Conservation (phyloP, 1,140 invertebrate species). For the Rhynchophorus ferrugineus region DNA sequence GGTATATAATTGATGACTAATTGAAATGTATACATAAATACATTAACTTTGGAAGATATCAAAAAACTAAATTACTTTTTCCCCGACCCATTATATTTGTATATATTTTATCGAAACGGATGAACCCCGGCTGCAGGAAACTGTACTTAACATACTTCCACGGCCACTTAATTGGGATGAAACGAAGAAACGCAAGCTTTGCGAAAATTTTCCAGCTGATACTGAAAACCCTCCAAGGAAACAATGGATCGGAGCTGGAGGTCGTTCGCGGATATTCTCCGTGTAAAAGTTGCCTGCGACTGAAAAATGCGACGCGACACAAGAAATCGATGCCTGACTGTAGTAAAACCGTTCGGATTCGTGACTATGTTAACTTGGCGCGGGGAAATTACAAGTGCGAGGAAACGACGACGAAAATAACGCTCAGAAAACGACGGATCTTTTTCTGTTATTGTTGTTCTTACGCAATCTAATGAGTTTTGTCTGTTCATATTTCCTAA, state of each 20-base stretch:
- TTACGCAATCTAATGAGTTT: too few species aligned
- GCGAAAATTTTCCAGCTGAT: conserved; percentile 22
- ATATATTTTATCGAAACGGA: conserved; percentile 5
- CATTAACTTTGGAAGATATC: too few species aligned
- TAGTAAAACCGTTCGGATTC: background rate
- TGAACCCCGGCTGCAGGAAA: conserved; percentile 1
- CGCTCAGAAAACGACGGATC: too few species aligned
- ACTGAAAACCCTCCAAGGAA: conserved; percentile 20
- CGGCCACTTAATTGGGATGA: conserved; percentile 22
- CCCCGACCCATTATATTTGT: too few species aligned
- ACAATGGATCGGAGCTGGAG: conserved; percentile 15
- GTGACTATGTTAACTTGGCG: background rate
- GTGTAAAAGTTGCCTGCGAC: conserved; percentile 12
- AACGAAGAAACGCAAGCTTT: conserved; percentile 20
- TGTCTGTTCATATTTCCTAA: too few species aligned
- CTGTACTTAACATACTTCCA: conserved; percentile 15
- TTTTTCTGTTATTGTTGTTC: too few species aligned
- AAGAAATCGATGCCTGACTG: conserved; percentile 14
- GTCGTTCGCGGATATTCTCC: conserved; percentile 13
- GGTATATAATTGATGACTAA: too few species aligned
- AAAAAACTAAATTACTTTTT: too few species aligned
- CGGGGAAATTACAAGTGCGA: too few species aligned
- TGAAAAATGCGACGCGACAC: conserved; percentile 10
- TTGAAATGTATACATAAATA: too few species aligned
- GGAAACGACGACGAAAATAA: too few species aligned